Evolutionary conservation across 1,140 invertebrate genomes (phyloP), one percentile per base, ranked within the genome.

Genomic region (Drosophila sechellia): DNA sequence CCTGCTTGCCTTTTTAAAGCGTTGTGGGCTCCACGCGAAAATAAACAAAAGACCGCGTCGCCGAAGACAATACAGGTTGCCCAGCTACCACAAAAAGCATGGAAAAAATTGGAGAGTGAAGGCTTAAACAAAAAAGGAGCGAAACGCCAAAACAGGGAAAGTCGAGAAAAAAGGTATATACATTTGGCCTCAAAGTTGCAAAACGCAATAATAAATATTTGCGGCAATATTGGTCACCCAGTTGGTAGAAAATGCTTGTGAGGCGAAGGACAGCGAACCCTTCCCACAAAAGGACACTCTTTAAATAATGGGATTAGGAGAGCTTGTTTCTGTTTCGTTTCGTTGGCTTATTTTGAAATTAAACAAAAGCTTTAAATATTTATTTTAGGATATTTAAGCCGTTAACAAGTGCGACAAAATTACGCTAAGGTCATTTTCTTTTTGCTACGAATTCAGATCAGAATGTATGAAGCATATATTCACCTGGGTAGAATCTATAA

Each of bases 151-250:
- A 74, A 75, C 37, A 73, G 50, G 57, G 70, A 63, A 57, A 65
- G 57, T 42, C 34, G 31, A 22, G 50, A 31, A 48, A 63, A 68
- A 74, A 43, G 20, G 54, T 37, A 22, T 53, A 37, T 60, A 69
- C 43, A 48, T 58, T 54, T 49, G 55, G 55, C 37, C 42, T 20
- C 56, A 63, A 69, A 79, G 55, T 64, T 71, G 61, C 53, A 56
- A 45, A 74, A 74, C 66, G 81, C 77, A 77, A 85, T 81, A 81
- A 81, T 81, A 85, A 86, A 85, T 85, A 85, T 85, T 85, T 85
- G 77, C 59, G 73, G 77, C 53, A 42, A 86, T 86, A 74, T 85
- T 80, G 68, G 63, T 54, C 48, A 49, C 43, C 45, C 43, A 13
- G 54, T 55, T 65, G 20, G 34, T 40, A 31, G 15, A 31, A 40